Evolutionary conservation across 2,797 vertebrate genomes (phyloP), one percentile per base, ranked within the genome.

Genomic region (Arctocebus calabarensis): DNA sequence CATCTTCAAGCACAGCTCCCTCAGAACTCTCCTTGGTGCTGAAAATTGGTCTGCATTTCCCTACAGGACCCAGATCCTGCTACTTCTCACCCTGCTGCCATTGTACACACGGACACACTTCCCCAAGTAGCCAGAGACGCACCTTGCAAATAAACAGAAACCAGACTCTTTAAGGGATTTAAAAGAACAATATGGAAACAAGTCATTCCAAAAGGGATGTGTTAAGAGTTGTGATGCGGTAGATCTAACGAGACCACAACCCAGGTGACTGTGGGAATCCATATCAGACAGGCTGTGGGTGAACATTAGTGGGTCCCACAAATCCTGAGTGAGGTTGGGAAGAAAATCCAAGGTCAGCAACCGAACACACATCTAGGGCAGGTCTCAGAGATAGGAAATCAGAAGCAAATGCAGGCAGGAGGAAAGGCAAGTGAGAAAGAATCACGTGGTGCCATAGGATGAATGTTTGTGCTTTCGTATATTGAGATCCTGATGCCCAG

Each of bases 11-110:
- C 1, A 2, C 12, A 12, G 12, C 34, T 16, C 19, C 74, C 45
- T 88, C 19, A 71, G 96, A 97, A 92, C 97, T 97, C 94, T 97
- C 97, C 97, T 79, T 96, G 97, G 97, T 97, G 95, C 97, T 97
- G 97, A 96, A 97, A 96, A 86, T 10, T 9, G 32, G 3, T 27
- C 75, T 62, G 32, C 20, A 6, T 83, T 94, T 95, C 52, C 73
- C 73, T 55, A 0, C 29, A 12, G 71, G 45, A 74, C 62, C 29
- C 7, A 45, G 20, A 66, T 77, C 32, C 29, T 29, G 52, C 45
- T 71, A 73, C 40, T 88, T 87, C 37, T 61, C 61, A 34, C 7
- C 37, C 29, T 43, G 12, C 66, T 20, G 43, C 66, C 48, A 32
- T 29, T 64, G 43, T 74, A 73, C 45, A 40, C 71, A 23, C 5